Conservation (phyloP, 2,888 invertebrate species). For the Acanthosepion pharaonis region DNA sequence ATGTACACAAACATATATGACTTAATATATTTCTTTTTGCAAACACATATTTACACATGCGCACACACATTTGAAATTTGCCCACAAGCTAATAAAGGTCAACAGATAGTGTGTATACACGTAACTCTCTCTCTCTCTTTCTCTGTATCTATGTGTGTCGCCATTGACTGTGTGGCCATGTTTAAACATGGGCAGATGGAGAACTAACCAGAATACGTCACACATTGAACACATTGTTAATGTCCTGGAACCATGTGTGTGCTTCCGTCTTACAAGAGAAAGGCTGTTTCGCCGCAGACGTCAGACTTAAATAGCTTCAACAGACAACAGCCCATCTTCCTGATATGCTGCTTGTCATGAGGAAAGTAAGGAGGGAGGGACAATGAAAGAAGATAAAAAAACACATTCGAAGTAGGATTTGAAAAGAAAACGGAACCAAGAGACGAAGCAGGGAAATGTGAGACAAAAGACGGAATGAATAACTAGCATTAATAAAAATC, state of each 20-base stretch:
- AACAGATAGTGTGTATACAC: neutral
- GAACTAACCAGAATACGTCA: slow-evolving; percentile 25
- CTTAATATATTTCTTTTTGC: too few species aligned
- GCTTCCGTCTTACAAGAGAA: neutral
- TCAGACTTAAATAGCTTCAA: neutral
- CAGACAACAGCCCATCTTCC: too few species aligned
- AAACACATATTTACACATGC: too few species aligned
- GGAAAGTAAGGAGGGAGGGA: too few species aligned
- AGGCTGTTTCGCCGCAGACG: neutral
- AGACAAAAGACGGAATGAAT: neutral
- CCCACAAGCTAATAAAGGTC: neutral
- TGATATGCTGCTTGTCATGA: too few species aligned
- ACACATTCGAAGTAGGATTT: neutral
- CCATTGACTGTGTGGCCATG: neutral
- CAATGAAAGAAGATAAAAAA: neutral
- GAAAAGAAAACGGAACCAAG: neutral
- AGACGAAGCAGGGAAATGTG: neutral
- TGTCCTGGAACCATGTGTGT: neutral
- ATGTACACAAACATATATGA: too few species aligned
- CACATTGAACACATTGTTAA: slow-evolving; percentile 22
- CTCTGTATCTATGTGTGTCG: neutral
- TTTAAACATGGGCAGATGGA: neutral
- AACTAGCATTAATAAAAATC: neutral
- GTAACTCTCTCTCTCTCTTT: neutral
- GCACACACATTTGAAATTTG: neutral